These are phyloP conservation scores for Polyergus mexicanus DNA, from an alignment of 1,140 invertebrate species.

Conservation along the genomic window DNA sequence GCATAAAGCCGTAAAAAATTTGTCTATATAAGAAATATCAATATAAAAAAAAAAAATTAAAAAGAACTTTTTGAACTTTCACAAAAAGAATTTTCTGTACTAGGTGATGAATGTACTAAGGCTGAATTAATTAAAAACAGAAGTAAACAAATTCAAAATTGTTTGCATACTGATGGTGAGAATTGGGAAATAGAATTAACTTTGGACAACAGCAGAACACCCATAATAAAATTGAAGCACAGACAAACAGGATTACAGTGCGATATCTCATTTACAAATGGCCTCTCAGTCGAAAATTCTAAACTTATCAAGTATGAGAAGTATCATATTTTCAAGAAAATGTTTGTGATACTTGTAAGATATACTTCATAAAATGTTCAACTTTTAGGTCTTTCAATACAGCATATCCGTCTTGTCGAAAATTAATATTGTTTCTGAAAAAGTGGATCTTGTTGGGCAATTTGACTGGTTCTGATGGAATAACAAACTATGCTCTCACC, in stretches of 20 bases:
- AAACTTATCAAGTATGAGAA: slow-evolving; percentile 82
- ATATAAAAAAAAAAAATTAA: neutral
- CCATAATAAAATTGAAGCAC: slow-evolving; percentile 87
- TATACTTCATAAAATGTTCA: neutral
- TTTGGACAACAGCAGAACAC: slow-evolving; percentile 79
- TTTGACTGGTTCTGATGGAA: slow-evolving; percentile 38
- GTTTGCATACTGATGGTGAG: slow-evolving; percentile 27
- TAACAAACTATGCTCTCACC: slow-evolving; percentile 66
- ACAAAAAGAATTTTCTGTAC: slow-evolving; percentile 9
- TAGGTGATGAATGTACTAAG: slow-evolving; percentile 6
- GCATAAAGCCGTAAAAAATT: too few species aligned
- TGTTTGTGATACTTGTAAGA: neutral
- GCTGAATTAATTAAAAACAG: neutral
- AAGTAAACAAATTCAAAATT: neutral
- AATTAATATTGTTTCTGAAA: slow-evolving; percentile 83
- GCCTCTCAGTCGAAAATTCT: slow-evolving; percentile 87
- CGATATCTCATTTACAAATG: slow-evolving; percentile 87
- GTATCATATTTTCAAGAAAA: slow-evolving; percentile 3
- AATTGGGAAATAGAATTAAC: slow-evolving; percentile 62
- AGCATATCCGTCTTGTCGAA: slow-evolving; percentile 77
- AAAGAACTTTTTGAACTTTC: slow-evolving; percentile 6
- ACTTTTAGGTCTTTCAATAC: slow-evolving; percentile 80
- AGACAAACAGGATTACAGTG: slow-evolving; percentile 83
- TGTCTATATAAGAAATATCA: slow-evolving; percentile 10
- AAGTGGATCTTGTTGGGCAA: slow-evolving; percentile 81